Base-by-base conservation (phyloP, 2,888 invertebrate species). In the Heliconius sara region DNA sequence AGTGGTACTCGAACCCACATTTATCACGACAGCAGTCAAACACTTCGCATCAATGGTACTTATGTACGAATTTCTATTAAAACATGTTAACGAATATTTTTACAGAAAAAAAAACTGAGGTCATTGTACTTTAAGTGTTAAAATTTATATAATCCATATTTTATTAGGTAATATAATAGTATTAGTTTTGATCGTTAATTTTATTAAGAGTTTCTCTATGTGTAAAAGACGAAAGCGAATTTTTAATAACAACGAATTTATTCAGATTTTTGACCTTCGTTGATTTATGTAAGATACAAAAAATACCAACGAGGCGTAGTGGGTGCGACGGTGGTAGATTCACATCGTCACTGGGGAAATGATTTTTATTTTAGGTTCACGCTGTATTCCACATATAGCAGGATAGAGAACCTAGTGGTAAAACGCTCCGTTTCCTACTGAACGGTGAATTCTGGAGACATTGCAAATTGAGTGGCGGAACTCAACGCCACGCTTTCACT, bases 61-160 rank as follows among this genome's bases (percentile, higher is more conserved):
- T 22, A 52, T 52, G 52, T 52, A 22, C 19, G 22, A 52, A 3
- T 52, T 22, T 52, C 22, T 52, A 52, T 22, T 9, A 52, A 2
- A 7, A 19, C 19, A 2, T 22, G 9, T 52, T 52, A 52, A 52
- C 22, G 22, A 3, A 5, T 52, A 68, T 68, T 68, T 39, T n/a
- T n/a, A 13, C 10, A 39, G 39, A 68, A 67, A 34, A 68, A n/a
- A 6, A 65, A n/a, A n/a, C 25, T 7, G 43, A 70, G 68, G 68
- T 70, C 68, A 25, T 43, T 70, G 39, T 13, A 68, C 68, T 22
- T 7, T 60, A 39, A n/a, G 67, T 34, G 2, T 68, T 39, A n/a
- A 39, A n/a, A n/a, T 12, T 39, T n/a, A 70, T 70, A 70, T 25
- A 65, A 70, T 70, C 39, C 3, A 70, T 25, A 70, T 43, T 70